Conservation (phyloP, 2,888 invertebrate genomes). For the Dichetophora obliterata region DNA sequence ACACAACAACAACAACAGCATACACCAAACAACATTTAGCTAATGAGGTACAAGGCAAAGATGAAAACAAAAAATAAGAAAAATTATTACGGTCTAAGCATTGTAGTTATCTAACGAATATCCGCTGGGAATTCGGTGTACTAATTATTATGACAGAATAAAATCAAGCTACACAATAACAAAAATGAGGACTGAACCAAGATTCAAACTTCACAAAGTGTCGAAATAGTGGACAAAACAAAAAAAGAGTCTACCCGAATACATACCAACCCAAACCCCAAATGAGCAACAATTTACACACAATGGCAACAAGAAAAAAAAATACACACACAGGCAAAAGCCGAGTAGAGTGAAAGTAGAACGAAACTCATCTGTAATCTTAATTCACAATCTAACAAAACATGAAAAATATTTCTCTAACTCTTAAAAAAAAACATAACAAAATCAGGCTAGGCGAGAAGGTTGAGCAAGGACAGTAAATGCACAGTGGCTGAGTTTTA, state of each 20-base stretch:
- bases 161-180: slow-evolving; percentile 15
- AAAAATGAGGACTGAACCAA: not conserved
- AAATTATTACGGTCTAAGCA: slow-evolving; percentile 34
- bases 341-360: not conserved
- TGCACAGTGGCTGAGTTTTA: too few relatives aligned
- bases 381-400: slow-evolving; percentile 1
- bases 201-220: not conserved
- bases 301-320: not conserved
- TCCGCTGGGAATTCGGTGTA: slow-evolving; percentile 24
- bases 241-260: not conserved
- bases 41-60: slow-evolving; percentile 31
- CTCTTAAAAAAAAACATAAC: slow-evolving; percentile 1
- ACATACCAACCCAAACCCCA: not conserved
- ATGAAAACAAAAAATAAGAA: not conserved
- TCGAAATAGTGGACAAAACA: not conserved
- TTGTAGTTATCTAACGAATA: slow-evolving; percentile 34
- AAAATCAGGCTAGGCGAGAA: not conserved
- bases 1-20: not conserved
- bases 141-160: slow-evolving; percentile 25
- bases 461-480: too few relatives aligned
- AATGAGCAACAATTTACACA: not conserved
- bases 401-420: not conserved
- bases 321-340: not conserved
- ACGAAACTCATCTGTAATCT: slow-evolving; percentile 13
- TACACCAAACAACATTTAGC: not conserved